Evolutionary conservation across 1,140 invertebrate species (phyloP), one percentile per base, ranked within the genome.

Genomic region (Caenorhabditis elegans): DNA sequence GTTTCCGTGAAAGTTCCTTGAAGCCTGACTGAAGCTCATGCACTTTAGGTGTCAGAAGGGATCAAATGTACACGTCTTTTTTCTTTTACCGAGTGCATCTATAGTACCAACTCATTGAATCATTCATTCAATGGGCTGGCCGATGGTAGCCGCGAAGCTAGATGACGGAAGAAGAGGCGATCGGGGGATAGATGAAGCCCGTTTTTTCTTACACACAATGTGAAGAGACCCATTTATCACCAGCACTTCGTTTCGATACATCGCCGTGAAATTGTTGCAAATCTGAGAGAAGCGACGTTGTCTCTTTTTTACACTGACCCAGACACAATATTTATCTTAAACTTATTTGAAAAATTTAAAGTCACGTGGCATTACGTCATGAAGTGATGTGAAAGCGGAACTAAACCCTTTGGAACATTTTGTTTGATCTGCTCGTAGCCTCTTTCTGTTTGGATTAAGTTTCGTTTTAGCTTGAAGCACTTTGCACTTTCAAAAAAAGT

Each of bases 231-330:
- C 55, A 65, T 65, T 65, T 36, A 65, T 65, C 55, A 65, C 55
- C 31, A 17, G 55, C 31, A 65, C 28, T 19, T 65, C n/a, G 28
- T n/a, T 65, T 65, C 28, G 28, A 34, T 65, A 65, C 28, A 65
- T 65, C 55, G n/a, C 55, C 31, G 55, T 65, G 31, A 65, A 65
- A 65, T 65, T 65, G 55, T 65, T 65, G 55, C 55, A 65, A 65
- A 65, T 8, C 15, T 15, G 39, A n/a, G 28, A 31, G 39, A 43
- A 43, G 39, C 39, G 39, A n/a, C 13, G 5, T 5, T 5, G 28
- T 34, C 28, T n/a, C n/a, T 34, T 65, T 28, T 34, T 65, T 31
- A 65, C 55, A 65, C 55, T 36, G 39, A n/a, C n/a, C n/a, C n/a
- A 43, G 39, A 43, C 39, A 43, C 15, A 43, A 43, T n/a, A n/a